Percentiles rank a stretch among this genome's conserved stretches.
Conservation (phyloP, 2,113 vertebrate species). For the Apodemus sylvaticus region DNA sequence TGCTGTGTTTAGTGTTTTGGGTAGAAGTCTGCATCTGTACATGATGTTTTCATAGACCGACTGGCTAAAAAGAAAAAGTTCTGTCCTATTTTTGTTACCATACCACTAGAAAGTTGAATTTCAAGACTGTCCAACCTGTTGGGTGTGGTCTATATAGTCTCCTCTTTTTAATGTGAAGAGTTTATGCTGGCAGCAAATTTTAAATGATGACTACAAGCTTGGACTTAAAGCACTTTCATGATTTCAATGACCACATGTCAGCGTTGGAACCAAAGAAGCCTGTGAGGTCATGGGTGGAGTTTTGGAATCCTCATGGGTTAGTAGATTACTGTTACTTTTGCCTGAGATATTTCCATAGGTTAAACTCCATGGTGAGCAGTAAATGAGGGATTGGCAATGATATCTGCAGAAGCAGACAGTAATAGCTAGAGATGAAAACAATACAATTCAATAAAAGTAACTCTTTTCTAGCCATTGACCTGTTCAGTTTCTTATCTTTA, state of each 20-base stretch:
- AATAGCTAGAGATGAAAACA: neutral
- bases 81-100: conserved; percentile 49
- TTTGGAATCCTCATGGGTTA: conserved; percentile 9
- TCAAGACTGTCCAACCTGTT: conserved; percentile 53
- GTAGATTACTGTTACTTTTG: neutral
- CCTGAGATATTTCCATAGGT: neutral
- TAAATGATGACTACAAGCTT: conserved; percentile 45
- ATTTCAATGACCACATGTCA: conserved; percentile 57
- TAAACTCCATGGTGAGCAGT: neutral
- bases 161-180: conserved; percentile 37
- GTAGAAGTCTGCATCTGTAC: neutral
- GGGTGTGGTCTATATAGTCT: conserved; percentile 53
- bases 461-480: neutral
- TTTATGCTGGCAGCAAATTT: conserved; percentile 51
- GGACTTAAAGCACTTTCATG: conserved; percentile 18
- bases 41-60: neutral
- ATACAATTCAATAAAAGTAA: neutral
- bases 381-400: neutral
- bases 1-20: conserved; percentile 6
- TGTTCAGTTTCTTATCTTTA: conserved; percentile 51
- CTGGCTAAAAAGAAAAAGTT: neutral
- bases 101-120: conserved; percentile 55
- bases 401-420: neutral
- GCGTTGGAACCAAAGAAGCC: conserved; percentile 50
- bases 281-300: conserved; percentile 7